Evolutionary conservation across 2,888 invertebrate species (phyloP).

Genomic region (Tricholauxania praeusta): DNA sequence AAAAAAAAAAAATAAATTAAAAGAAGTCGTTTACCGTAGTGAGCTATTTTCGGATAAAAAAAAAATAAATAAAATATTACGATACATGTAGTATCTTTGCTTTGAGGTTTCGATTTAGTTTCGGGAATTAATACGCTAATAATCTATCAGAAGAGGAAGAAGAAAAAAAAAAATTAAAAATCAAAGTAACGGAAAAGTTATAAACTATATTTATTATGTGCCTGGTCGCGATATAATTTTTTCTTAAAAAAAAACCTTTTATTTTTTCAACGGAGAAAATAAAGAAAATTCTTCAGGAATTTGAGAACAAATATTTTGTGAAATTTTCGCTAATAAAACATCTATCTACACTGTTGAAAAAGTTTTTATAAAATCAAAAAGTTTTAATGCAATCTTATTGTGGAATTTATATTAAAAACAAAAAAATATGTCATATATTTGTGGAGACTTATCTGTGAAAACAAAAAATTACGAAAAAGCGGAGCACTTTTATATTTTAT

Average conservation of each 20-base stretch:
- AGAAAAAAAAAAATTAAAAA: background rate
- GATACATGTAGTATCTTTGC: background rate
- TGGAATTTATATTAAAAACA: background rate
- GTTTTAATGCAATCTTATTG: background rate
- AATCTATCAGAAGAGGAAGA: background rate
- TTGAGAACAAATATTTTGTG: background rate
- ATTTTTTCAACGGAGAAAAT: background rate
- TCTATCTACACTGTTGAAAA: background rate
- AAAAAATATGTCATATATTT: too few species aligned
- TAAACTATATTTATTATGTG: background rate
- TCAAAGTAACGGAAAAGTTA: background rate
- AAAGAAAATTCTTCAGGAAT: background rate
- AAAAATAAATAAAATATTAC: slow-evolving; percentile 24
- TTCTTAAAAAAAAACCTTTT: background rate
- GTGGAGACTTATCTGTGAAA: too few species aligned
- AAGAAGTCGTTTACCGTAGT: slow-evolving; percentile 29
- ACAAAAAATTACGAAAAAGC: too few species aligned
- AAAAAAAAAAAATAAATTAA: slow-evolving; percentile 16
- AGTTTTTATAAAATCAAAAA: background rate
- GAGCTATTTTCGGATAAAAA: slow-evolving; percentile 48
- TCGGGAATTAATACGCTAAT: slow-evolving; percentile 15
- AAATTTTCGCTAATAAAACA: background rate
- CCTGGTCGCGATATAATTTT: background rate
- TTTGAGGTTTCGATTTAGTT: background rate
- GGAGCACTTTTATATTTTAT: too few species aligned